These are phyloP conservation scores for Omphaloscelis lunosa DNA, from an alignment of 2,888 invertebrate species.

Conservation along the genomic window DNA sequence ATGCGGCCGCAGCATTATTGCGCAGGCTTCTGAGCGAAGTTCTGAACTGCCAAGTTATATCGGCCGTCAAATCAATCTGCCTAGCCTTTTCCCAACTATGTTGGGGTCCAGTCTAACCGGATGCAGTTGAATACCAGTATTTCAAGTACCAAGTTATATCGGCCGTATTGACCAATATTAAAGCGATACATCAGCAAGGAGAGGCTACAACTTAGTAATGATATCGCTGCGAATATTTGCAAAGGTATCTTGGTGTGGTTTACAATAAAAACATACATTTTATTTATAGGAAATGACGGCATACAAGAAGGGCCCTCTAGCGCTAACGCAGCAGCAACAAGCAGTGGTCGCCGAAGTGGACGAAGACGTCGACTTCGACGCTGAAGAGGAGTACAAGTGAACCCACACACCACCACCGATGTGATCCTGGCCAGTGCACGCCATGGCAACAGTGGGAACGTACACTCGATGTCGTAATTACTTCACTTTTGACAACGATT, in stretches of 20 bases:
- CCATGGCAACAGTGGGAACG: constrained; percentile 53
- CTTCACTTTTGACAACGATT: constrained; percentile 14
- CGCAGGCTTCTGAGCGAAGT: no score
- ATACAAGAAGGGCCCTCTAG: constrained; percentile 93
- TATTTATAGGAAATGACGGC: constrained; percentile 95
- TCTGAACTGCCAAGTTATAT: no score
- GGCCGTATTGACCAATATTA: not conserved
- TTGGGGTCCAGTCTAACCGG: no score
- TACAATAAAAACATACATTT: not conserved
- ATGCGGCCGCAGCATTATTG: no score
- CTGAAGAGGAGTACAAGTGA: constrained; percentile 92
- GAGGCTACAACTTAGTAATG: not conserved
- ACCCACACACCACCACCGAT: constrained; percentile 42
- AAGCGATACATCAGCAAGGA: no score
- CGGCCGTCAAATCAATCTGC: no score
- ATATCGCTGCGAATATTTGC: not conserved
- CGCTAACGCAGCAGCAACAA: constrained; percentile 76
- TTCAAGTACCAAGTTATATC: no score
- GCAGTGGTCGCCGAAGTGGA: constrained; percentile 82
- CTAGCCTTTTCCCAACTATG: no score
- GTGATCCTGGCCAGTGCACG: constrained; percentile 63
- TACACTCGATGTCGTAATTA: constrained; percentile 14
- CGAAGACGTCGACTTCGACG: constrained; percentile 92
- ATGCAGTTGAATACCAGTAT: no score
- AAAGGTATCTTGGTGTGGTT: not conserved